Percentiles rank a stretch among this genome's conserved stretches.
Conservation (phyloP, 2,888 invertebrate genomes). For the Erynnis tages region DNA sequence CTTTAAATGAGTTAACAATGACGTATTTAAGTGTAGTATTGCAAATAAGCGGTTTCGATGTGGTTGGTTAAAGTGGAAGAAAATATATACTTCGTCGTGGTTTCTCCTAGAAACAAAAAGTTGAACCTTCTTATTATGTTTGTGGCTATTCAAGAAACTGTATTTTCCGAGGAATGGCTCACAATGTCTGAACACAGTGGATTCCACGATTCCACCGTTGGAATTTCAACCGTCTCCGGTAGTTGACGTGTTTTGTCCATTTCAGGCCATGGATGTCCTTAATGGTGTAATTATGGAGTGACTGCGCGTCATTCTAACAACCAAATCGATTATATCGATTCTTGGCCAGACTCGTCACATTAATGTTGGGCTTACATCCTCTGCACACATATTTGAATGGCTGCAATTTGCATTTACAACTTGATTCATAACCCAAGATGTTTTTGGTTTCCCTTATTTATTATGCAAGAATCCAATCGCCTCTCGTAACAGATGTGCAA, state of each 20-base stretch:
- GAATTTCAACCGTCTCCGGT: too few relatives aligned
- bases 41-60: too few relatives aligned
- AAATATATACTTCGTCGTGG: not conserved
- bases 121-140: not conserved
- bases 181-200: conserved; percentile 31
- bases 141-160: conserved; percentile 29
- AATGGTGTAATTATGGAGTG: conserved; percentile 57
- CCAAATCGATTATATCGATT: conserved; percentile 51
- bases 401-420: conserved; percentile 9
- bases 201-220: conserved; percentile 40
- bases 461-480: not conserved
- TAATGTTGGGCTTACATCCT: conserved; percentile 14
- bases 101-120: conserved; percentile 10
- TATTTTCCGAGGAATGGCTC: conserved; percentile 51
- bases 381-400: conserved; percentile 9
- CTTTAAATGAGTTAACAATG: too few relatives aligned
- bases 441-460: not conserved
- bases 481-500: too few relatives aligned
- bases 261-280: conserved; percentile 55
- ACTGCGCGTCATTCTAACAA: conserved; percentile 48
- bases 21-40: too few relatives aligned
- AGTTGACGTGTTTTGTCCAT: conserved; percentile 59
- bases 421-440: not conserved
- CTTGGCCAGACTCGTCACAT: conserved; percentile 30
- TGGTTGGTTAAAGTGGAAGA: not conserved